phyloP scores from a whole-genome alignment of 2,888 invertebrate species.

The Scotopteryx bipunctaria region DNA sequence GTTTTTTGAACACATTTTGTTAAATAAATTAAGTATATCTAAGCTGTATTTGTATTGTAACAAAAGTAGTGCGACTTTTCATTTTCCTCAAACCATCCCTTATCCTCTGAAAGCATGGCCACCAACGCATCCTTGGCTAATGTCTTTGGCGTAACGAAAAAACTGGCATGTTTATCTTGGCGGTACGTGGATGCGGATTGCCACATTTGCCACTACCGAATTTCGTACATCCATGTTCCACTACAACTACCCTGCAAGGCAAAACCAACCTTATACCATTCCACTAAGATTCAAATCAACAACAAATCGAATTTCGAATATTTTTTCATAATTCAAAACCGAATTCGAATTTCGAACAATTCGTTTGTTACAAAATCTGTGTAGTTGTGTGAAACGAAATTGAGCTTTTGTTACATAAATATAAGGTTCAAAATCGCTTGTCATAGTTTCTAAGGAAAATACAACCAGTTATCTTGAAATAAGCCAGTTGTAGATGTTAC shows the following conservation, averaged over 20 bases:
- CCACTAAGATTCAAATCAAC: neutral
- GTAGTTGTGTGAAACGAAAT: too few species aligned
- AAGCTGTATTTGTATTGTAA: too few species aligned
- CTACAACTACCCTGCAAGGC: neutral
- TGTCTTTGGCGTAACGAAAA: constrained; percentile 79
- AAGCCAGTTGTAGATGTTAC: neutral
- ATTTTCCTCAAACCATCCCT: constrained; percentile 34
- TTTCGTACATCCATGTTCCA: constrained; percentile 35
- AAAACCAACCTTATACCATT: neutral
- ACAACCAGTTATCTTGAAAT: neutral
- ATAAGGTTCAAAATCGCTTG: too few species aligned
- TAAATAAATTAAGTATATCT: too few species aligned
- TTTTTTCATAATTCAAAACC: too few species aligned
- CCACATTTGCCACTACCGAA: constrained; percentile 62
- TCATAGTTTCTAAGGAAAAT: too few species aligned
- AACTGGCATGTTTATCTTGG: constrained; percentile 82
- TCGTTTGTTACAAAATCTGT: too few species aligned
- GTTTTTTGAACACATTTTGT: too few species aligned
- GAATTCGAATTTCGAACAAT: too few species aligned
- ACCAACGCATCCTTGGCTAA: constrained; percentile 78
- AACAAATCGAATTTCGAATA: too few species aligned
- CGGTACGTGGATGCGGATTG: constrained; percentile 71
- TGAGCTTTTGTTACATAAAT: too few species aligned
- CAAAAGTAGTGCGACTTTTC: too few species aligned
- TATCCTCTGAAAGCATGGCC: constrained; percentile 40